phyloP scores from a whole-genome alignment of 37 sponge, comb jelly and placozoan species.

The Agelas oroides region DNA sequence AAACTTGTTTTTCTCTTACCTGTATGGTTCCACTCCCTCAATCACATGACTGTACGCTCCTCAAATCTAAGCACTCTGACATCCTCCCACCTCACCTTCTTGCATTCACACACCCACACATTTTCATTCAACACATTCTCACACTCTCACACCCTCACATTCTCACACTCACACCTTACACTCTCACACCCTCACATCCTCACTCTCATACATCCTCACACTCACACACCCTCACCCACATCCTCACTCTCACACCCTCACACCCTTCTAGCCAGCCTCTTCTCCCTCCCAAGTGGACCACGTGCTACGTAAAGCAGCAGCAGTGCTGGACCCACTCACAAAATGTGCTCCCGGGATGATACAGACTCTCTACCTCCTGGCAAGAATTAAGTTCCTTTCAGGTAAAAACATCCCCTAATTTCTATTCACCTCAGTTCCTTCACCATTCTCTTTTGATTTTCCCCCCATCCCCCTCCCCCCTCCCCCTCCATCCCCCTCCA shows the following conservation, averaged over 20 bases:
- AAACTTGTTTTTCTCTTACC: too few relatives aligned
- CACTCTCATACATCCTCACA: slow-evolving; percentile 3
- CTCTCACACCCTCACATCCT: not conserved
- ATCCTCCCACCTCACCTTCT: too few relatives aligned
- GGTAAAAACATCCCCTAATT: slow-evolving; percentile 69
- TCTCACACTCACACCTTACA: not conserved
- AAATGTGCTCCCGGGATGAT: slow-evolving; percentile 82
- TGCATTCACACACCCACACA: too few relatives aligned
- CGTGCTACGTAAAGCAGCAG: slow-evolving; percentile 54
- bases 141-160: too few relatives aligned
- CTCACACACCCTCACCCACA: not conserved
- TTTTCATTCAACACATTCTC: not conserved
- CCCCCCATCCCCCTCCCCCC: not conserved
- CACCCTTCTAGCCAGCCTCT: slow-evolving; percentile 37
- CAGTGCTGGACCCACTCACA: slow-evolving; percentile 72
- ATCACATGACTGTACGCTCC: too few relatives aligned
- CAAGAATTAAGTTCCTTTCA: slow-evolving; percentile 90
- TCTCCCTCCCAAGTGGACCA: slow-evolving; percentile 50
- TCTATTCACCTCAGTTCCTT: too few relatives aligned
- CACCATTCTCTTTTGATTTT: too few relatives aligned
- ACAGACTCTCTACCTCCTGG: slow-evolving; percentile 60
- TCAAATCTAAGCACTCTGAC: too few relatives aligned
- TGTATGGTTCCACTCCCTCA: too few relatives aligned
- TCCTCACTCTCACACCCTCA: not conserved
- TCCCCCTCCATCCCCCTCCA: not conserved